These are phyloP conservation scores for Cacatua alba DNA, from an alignment of 2,113 vertebrate genomes.

Conservation along the genomic window DNA sequence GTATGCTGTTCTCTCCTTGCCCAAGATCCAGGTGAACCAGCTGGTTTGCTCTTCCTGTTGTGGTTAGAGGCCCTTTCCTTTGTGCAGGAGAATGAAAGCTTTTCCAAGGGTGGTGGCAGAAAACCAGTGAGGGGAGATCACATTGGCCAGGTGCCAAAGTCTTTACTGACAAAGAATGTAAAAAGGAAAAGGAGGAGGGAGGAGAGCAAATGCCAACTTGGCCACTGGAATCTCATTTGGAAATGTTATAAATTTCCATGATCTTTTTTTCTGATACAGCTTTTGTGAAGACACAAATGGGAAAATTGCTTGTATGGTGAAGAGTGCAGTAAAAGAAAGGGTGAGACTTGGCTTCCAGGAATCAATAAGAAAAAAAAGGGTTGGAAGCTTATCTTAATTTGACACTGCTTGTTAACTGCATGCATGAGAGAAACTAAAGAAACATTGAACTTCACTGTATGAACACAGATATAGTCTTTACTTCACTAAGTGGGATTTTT, in stretches of 20 bases:
- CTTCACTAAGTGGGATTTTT: not conserved
- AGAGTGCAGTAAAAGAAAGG: not conserved
- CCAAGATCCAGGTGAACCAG: not conserved
- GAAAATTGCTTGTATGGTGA: not conserved
- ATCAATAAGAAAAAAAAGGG: not conserved
- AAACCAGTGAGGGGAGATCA: not conserved
- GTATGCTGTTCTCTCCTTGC: not conserved
- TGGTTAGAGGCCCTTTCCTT: not conserved
- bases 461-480: not conserved
- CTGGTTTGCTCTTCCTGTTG: not conserved
- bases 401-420: not conserved
- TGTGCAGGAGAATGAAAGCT: not conserved
- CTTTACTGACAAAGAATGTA: rapidly evolving
- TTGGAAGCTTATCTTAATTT: not conserved
- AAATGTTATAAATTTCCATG: not conserved
- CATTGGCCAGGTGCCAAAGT: rapidly evolving
- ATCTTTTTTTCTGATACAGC: not conserved
- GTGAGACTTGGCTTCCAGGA: not conserved
- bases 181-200: not conserved
- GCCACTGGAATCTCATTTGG: not conserved
- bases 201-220: not conserved
- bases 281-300: not conserved
- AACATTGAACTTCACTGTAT: not conserved
- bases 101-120: not conserved
- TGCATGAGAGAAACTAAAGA: not conserved